Percentiles rank a stretch among this genome's conserved stretches.
Evolutionary conservation across 1,140 invertebrate species (phyloP).

Genomic region (Maconellicoccus hirsutus): DNA sequence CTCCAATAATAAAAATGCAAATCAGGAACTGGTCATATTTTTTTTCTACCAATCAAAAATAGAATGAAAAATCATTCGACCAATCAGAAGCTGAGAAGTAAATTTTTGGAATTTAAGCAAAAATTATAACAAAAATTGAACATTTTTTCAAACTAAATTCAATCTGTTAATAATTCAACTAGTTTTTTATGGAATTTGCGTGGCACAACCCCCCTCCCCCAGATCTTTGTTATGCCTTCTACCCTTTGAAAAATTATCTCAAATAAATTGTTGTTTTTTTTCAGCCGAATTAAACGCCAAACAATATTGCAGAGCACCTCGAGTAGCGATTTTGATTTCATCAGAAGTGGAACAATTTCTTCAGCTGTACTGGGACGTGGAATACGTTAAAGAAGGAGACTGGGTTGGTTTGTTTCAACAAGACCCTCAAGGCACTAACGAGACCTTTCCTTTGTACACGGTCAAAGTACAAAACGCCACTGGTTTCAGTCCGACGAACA

Average conservation of each 20-base stretch:
- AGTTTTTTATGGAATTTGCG: no score
- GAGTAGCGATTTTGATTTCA: neutral
- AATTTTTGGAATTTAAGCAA: no score
- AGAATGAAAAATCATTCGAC: no score
- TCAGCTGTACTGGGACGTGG: constrained; percentile 15
- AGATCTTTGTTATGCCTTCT: neutral
- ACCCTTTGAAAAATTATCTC: neutral
- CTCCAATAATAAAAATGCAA: no score
- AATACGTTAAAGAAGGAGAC: neutral
- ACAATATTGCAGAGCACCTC: neutral
- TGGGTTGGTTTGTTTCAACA: constrained; percentile 12
- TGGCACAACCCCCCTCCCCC: neutral
- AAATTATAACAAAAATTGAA: no score
- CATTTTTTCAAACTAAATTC: no score
- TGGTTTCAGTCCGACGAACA: neutral
- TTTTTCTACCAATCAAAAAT: no score
- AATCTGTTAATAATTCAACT: no score
- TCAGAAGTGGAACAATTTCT: neutral
- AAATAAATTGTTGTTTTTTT: neutral
- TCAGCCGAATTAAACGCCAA: neutral
- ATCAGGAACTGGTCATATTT: no score
- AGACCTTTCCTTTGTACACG: neutral
- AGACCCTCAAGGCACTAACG: neutral
- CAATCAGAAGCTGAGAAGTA: no score
- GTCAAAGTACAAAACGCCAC: neutral